Conservation (phyloP, 2,888 invertebrate genomes). For the Choristoneura rosaceana region DNA sequence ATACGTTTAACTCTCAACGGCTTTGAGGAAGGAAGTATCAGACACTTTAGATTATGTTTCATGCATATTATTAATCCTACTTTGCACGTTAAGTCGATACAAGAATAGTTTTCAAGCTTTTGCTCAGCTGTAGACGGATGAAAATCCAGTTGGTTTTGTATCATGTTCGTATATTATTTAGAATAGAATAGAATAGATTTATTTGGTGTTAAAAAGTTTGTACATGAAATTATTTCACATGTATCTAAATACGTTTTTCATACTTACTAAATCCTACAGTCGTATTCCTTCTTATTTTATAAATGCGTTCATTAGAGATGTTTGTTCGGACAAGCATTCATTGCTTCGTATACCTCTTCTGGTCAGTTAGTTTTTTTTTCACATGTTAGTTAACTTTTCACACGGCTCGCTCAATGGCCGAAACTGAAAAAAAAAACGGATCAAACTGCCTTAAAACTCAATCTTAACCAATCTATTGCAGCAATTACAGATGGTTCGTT, state of each 20-base stretch:
- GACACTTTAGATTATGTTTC: slow-evolving; percentile 36
- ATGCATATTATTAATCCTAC: slow-evolving; percentile 24
- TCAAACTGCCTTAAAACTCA: slow-evolving; percentile 7
- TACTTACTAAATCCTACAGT: too few species aligned
- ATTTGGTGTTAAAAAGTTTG: too few species aligned
- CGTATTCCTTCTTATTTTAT: too few species aligned
- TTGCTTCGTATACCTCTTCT: too few species aligned
- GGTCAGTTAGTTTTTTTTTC: too few species aligned
- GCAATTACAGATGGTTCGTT: slow-evolving; percentile 26
- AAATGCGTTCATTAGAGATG: too few species aligned
- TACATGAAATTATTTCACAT: too few species aligned
- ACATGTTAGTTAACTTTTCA: too few species aligned
- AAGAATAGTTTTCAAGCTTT: slow-evolving; percentile 3
- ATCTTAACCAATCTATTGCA: slow-evolving; percentile 16
- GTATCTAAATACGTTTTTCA: too few species aligned
- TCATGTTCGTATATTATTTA: background rate
- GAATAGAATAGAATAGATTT: too few species aligned
- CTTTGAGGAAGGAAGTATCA: slow-evolving; percentile 41
- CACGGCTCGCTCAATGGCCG: background rate
- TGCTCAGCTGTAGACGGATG: too few species aligned
- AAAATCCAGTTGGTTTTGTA: background rate
- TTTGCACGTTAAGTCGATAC: slow-evolving; percentile 4
- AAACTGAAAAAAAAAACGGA: background rate
- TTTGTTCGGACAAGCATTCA: too few species aligned
- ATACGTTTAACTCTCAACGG: slow-evolving; percentile 41